Conservation (phyloP, 1,140 invertebrate genomes). For the Battus philenor region DNA sequence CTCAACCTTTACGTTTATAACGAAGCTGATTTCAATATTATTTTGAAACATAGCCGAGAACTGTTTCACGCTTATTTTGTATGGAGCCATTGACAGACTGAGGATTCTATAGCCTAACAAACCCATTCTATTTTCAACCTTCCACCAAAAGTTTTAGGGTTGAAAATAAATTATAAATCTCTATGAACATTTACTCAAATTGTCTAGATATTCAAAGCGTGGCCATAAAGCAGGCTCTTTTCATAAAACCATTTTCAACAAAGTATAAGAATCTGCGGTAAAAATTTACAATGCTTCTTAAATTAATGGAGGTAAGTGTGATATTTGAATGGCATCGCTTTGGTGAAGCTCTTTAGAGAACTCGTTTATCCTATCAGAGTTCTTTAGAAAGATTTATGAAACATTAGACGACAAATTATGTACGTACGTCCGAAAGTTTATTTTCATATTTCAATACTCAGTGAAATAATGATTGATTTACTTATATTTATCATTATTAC, state of each 20-base stretch:
- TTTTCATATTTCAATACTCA: conserved; percentile 11
- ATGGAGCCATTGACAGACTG: conserved; percentile 20
- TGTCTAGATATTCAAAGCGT: conserved; percentile 30
- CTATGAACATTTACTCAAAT: conserved; percentile 11
- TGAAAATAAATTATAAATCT: not conserved
- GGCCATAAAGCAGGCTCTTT: conserved; percentile 33
- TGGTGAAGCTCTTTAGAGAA: conserved; percentile 9
- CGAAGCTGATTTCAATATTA: conserved; percentile 16
- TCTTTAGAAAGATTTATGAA: conserved; percentile 38
- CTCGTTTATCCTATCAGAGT: conserved; percentile 20
- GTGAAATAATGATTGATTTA: conserved; percentile 10
- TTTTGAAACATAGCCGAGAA: conserved; percentile 15
- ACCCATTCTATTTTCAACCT: not conserved
- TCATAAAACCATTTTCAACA: conserved; percentile 35
- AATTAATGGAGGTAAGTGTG: not conserved
- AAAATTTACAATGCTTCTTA: conserved; percentile 6
- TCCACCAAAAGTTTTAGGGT: not conserved
- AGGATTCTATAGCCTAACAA: conserved; percentile 1
- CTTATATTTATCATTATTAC: not conserved
- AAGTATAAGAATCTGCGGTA: conserved; percentile 8
- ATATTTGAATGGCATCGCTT: not conserved
- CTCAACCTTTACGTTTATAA: conserved; percentile 9
- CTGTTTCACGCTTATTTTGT: conserved; percentile 17
- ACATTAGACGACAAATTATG: conserved; percentile 27
- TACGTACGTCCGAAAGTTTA: conserved; percentile 10